Evolutionary conservation across 1,140 invertebrate species (phyloP), one percentile per base, ranked within the genome.

Genomic region (Phortica variegata): DNA sequence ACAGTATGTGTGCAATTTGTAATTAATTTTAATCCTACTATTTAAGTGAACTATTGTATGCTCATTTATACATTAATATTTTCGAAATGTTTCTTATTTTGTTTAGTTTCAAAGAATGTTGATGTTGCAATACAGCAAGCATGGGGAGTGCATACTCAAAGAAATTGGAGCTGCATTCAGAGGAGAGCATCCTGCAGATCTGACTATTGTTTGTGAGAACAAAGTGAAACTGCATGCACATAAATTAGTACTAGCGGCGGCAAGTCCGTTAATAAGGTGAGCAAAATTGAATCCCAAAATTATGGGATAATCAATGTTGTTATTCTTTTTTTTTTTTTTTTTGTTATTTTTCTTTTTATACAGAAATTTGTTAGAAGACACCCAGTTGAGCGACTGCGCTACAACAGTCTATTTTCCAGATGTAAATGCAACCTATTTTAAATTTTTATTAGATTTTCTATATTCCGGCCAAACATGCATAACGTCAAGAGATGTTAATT

Each of bases 51-150:
- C 12, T 7, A 29, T 29, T 7, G 12, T 29, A 6, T 6, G 6
- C 12, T 29, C 26, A 29, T 29, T 29, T 29, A 29, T 29, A 29
- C 26, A 7, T 7, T 29, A 29, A 29, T 29, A 29, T 29, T 12
- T 7, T 6, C 6, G 26, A 29, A 29, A 29, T 12, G 6, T 29
- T 29, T 29, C 12, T 29, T 29, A 29, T 29, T 29, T 29, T 29
- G 12, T 78, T 3, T 73, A 82, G 80, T 79, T 78, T 75, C 83
- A 82, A 73, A 80, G 73, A 72, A 76, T 90, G 79, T 83, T 91
- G 80, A 91, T 89, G 70, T 85, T 91, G 77, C 89, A 90, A 79
- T 91, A 91, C 80, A 88, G 88, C 79, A 91, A 91, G 80, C 89
- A 91, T 82, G 88, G 89, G 80, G 87, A 88, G 77, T 90, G 88